Conservation (phyloP, 2,113 vertebrate species). For the Gymnorhina tibicen region DNA sequence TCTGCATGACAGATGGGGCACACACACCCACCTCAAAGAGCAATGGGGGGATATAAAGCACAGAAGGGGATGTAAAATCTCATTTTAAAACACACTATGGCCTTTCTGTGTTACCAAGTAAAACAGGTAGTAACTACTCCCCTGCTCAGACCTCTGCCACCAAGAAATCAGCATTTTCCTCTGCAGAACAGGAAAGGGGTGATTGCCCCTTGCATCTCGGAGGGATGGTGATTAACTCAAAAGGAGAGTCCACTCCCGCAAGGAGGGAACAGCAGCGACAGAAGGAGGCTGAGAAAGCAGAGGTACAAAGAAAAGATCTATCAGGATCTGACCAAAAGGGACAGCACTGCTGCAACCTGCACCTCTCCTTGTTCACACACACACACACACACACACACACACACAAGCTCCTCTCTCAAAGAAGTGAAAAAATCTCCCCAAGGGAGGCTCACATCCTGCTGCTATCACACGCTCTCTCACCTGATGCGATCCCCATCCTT, state of each 20-base stretch:
- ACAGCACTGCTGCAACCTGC: not conserved
- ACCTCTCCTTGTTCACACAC: not conserved
- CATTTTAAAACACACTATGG: not conserved
- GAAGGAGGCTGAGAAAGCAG: not conserved
- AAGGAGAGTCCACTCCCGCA: not conserved
- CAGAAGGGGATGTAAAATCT: not conserved
- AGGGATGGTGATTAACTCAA: not conserved
- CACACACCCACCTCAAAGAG: not conserved
- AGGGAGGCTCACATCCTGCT: not conserved
- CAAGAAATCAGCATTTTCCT: not conserved
- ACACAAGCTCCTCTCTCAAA: not conserved
- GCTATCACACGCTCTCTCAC: not conserved
- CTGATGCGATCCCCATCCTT: conserved; percentile 73
- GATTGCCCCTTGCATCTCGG: not conserved
- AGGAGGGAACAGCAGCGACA: not conserved
- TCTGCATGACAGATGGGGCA: not conserved
- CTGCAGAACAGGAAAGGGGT: not conserved
- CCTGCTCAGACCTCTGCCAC: not conserved
- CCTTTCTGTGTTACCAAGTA: not conserved
- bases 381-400: no score
- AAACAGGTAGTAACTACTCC: not conserved
- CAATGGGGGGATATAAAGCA: not conserved
- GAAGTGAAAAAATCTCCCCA: not conserved
- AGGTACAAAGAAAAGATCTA: not conserved
- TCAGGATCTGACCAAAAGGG: not conserved